Conservation (phyloP, 2,888 invertebrate genomes). For the Fragum whitleyi region DNA sequence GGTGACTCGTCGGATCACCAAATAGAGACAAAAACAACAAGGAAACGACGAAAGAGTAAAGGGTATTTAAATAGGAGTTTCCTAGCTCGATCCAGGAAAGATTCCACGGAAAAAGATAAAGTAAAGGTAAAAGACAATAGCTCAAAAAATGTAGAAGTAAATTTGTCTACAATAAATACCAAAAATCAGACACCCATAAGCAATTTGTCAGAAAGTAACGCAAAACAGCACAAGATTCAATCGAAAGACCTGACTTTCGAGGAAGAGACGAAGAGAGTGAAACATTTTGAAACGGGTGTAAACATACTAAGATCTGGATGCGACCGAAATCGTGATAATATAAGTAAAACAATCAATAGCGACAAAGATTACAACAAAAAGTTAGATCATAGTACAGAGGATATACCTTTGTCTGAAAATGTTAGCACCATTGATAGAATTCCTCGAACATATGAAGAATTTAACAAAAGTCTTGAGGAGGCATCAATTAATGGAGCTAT, state of each 20-base stretch:
- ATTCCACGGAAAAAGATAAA: background rate
- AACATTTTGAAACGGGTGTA: too few species aligned
- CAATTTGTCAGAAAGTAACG: too few species aligned
- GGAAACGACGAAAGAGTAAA: background rate
- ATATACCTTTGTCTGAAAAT: too few species aligned
- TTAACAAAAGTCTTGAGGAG: background rate
- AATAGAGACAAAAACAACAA: background rate
- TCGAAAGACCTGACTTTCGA: too few species aligned
- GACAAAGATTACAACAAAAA: too few species aligned
- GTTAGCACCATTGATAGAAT: background rate
- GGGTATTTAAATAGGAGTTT: background rate
- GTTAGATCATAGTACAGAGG: too few species aligned
- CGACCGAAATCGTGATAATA: too few species aligned
- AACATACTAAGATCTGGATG: too few species aligned
- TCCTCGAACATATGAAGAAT: constrained; percentile 6
- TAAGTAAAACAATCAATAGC: too few species aligned
- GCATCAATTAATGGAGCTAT: background rate
- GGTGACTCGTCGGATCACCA: background rate
- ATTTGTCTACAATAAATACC: background rate
- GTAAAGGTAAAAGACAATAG: background rate
- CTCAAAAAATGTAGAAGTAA: background rate
- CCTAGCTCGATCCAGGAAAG: background rate
- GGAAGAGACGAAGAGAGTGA: too few species aligned
- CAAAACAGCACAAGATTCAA: too few species aligned
- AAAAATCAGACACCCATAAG: background rate